Base-by-base conservation (phyloP, 2,888 invertebrate genomes). In the Lydus trimaculatus region DNA sequence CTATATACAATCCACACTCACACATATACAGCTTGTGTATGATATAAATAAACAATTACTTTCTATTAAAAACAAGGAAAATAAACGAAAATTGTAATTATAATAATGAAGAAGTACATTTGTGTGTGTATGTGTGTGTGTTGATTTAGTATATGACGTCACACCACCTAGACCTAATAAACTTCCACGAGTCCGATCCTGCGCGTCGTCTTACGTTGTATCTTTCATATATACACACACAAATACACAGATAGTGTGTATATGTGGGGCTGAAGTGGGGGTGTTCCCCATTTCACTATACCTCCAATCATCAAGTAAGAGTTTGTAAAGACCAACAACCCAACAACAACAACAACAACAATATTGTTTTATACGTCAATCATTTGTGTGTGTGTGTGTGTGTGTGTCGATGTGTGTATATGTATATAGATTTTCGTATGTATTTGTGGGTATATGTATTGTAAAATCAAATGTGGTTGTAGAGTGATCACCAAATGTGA, bases 341-440 rank as follows among this genome's bases (percentile, higher is more conserved):
- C 17, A 48, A n/a, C 20, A 43, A 43, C n/a, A 17, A 43, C 11
- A 52, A 23, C 15, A 56, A 13, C 23, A 23, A 48, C 20, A 56
- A 56, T 15, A 52, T 20, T 23, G 3, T 9, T 75, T 77, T 77
- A 76, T 75, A 74, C 74, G 76, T 77, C 78, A 78, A 78, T 77
- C 75, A 56, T 56, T 56, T 25, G 56, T 25, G 25, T 15, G 7
- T 52, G 23, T 56, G 56, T 56, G 8, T 48, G 20, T 43, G 52
- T 23, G 52, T 52, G 20, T 1, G 20, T 17, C 28, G 4, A 4
- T 43, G 43, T 43, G 7, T 17, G 43, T 43, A 43, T 17, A 43
- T 43, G 17, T 17, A 43, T 7, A 15, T 3, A 28, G 13, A 15
- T 36, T 15, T 36, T 15, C 1, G 15, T 15, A 36, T 36, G 15